Conservation (phyloP, 1,140 invertebrate species). For the Panagrolaimus sp. region DNA sequence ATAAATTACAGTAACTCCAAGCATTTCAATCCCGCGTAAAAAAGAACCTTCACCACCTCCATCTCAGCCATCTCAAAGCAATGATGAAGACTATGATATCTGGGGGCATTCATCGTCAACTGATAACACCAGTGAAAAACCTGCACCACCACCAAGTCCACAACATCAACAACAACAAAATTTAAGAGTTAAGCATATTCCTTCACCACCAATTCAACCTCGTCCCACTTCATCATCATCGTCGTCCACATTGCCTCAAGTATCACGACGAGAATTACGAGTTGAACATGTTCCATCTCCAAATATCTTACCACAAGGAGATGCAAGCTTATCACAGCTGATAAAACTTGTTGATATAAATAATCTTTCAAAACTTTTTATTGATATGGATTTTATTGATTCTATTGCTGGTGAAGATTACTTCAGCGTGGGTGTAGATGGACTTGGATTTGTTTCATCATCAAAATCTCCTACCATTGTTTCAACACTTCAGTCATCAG, state of each 20-base stretch:
- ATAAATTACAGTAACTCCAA: no score
- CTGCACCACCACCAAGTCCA: no score
- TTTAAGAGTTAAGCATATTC: no score
- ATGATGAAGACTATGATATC: constrained; percentile 4
- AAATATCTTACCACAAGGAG: background rate
- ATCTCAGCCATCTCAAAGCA: background rate
- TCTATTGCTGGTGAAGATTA: constrained; percentile 30
- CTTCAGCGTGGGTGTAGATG: constrained; percentile 33
- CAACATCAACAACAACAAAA: background rate
- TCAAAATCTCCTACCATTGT: background rate
- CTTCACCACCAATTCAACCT: background rate
- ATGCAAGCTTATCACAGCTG: background rate
- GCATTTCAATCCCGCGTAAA: background rate
- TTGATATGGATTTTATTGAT: constrained; percentile 42
- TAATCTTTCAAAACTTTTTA: constrained; percentile 24
- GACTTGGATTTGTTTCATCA: constrained; percentile 6
- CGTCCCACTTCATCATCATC: background rate
- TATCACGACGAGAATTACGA: background rate
- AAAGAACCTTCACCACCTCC: background rate
- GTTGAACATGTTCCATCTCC: constrained; percentile 2
- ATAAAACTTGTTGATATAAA: constrained; percentile 7
- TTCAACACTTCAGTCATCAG: background rate
- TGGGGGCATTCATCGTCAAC: background rate
- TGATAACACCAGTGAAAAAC: background rate
- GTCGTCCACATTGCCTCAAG: no score